A percentile compares a stretch with the other conserved stretches of the same genome.
phyloP scores from a whole-genome alignment of 2,888 invertebrate species.

The Tinea semifulvella region DNA sequence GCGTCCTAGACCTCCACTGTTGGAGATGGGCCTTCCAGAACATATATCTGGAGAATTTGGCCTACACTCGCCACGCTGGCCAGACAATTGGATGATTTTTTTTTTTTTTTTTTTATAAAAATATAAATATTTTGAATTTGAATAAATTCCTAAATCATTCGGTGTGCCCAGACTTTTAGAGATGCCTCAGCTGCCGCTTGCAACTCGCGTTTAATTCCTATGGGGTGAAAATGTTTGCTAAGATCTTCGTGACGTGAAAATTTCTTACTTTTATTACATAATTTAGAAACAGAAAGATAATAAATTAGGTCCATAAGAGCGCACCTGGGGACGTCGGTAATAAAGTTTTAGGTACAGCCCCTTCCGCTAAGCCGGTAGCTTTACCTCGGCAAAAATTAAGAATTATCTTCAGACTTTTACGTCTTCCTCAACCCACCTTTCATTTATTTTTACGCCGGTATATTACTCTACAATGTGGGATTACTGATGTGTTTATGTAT shows the following conservation, averaged over 20 bases:
- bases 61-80: too few relatives aligned
- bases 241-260: slow-evolving; percentile 15
- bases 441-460: slow-evolving; percentile 5
- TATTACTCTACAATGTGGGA: slow-evolving; percentile 3
- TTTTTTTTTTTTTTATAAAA: too few relatives aligned
- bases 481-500: not conserved
- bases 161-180: too few relatives aligned
- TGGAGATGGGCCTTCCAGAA: too few relatives aligned
- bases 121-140: too few relatives aligned
- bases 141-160: too few relatives aligned
- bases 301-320: slow-evolving; percentile 16
- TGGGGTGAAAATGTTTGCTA: slow-evolving; percentile 11
- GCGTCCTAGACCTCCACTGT: too few relatives aligned
- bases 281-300: slow-evolving; percentile 17
- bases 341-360: slow-evolving; percentile 16
- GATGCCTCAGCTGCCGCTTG: slow-evolving; percentile 4
- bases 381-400: slow-evolving; percentile 16
- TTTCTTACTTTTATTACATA: slow-evolving; percentile 13
- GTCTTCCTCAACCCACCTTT: slow-evolving; percentile 11
- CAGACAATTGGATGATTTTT: too few relatives aligned
- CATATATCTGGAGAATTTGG: too few relatives aligned
- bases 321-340: slow-evolving; percentile 18
- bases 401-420: slow-evolving; percentile 16
- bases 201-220: not conserved
- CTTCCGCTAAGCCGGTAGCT: slow-evolving; percentile 11